Evolutionary conservation across 1,140 invertebrate species (phyloP).

Genomic region (Euborellia annulipes): DNA sequence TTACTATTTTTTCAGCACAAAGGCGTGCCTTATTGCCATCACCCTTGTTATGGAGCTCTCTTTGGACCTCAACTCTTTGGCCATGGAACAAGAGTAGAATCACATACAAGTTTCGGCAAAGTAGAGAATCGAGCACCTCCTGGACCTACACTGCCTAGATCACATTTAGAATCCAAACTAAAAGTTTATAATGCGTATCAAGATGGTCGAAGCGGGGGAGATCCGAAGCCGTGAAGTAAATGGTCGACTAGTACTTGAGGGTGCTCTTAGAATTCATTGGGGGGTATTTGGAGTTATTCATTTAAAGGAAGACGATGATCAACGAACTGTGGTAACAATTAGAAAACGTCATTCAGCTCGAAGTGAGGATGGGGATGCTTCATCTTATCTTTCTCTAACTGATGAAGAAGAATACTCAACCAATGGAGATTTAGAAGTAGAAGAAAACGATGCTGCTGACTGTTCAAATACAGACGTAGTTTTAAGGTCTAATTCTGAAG

Average conservation of each 20-base stretch:
- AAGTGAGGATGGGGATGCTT: constrained; percentile 15
- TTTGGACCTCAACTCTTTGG: constrained; percentile 78
- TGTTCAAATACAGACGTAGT: not conserved
- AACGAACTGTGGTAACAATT: constrained; percentile 52
- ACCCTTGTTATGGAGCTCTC: constrained; percentile 74
- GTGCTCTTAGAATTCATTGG: constrained; percentile 69
- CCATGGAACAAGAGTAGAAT: constrained; percentile 71
- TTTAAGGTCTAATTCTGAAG: not conserved
- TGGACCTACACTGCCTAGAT: constrained; percentile 33
- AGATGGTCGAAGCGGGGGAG: constrained; percentile 60
- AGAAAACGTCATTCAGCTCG: constrained; percentile 51
- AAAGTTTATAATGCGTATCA: constrained; percentile 66
- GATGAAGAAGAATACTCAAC: too few species aligned
- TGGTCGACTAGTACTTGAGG: constrained; percentile 60
- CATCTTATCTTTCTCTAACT: too few species aligned
- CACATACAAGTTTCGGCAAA: constrained; percentile 69
- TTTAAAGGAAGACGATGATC: constrained; percentile 74
- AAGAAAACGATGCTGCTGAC: too few species aligned
- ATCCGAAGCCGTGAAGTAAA: constrained; percentile 59
- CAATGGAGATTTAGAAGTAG: too few species aligned
- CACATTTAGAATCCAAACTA: constrained; percentile 61
- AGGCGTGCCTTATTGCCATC: constrained; percentile 79
- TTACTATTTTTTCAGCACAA: constrained; percentile 49
- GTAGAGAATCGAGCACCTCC: constrained; percentile 34
- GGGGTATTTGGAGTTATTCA: constrained; percentile 69